Conservation (phyloP, 1,140 invertebrate species). For the Ceratoteleas bidentatus region DNA sequence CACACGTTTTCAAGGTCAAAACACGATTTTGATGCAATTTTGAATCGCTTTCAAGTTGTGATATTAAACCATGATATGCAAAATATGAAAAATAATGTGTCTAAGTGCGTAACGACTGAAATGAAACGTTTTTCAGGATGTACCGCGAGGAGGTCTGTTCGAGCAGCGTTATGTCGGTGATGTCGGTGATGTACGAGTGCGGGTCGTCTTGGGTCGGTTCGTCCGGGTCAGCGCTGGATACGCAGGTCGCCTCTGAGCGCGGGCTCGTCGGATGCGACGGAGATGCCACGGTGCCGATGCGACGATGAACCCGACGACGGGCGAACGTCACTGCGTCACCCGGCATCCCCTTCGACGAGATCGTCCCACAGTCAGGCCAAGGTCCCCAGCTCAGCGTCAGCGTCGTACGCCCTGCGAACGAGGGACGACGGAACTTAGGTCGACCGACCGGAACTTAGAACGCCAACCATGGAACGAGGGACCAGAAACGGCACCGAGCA, state of each 20-base stretch:
- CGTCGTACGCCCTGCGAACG: conserved; percentile 1
- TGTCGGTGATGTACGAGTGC: conserved; percentile 18
- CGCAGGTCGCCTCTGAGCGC: conserved; percentile 38
- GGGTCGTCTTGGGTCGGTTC: conserved; percentile 44
- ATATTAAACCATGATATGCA: no score
- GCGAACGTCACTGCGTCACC: conserved; percentile 72
- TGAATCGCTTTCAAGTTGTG: not conserved
- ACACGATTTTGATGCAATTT: not conserved
- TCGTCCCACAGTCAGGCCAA: conserved; percentile 68
- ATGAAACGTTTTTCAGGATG: conserved; percentile 68
- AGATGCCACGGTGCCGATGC: conserved; percentile 76
- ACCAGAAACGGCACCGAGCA: conserved; percentile 75
- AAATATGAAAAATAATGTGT: no score
- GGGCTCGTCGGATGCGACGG: conserved; percentile 55
- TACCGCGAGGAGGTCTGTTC: conserved; percentile 69
- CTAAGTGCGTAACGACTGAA: not conserved
- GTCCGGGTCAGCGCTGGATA: conserved; percentile 63
- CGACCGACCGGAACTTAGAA: conserved; percentile 58
- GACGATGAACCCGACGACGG: conserved; percentile 79
- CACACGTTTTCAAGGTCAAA: no score
- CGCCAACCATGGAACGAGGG: conserved; percentile 78
- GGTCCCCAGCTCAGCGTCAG: conserved; percentile 48
- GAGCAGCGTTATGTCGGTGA: conserved; percentile 62
- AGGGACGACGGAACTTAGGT: conserved; percentile 44
- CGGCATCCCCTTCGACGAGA: conserved; percentile 70